Percentiles rank a stretch among this genome's conserved stretches.
Evolutionary conservation across 2,797 vertebrate genomes (phyloP).

Genomic region (Siniperca undulata): DNA sequence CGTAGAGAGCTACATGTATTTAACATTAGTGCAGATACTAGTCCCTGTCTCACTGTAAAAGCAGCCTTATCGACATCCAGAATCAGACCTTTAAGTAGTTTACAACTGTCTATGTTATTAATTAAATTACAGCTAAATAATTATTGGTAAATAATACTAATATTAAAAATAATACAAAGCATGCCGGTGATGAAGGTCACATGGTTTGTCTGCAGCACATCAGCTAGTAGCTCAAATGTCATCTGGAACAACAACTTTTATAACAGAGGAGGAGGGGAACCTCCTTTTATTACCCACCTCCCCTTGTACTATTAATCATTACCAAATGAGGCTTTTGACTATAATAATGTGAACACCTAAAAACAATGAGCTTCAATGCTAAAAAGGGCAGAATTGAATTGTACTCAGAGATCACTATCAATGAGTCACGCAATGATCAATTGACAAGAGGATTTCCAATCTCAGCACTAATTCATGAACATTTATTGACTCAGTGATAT

Average conservation of each 20-base stretch:
- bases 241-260: neutral
- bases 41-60: neutral
- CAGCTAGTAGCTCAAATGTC: neutral
- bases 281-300: neutral
- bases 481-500: neutral
- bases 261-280: neutral
- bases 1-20: neutral
- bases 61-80: neutral
- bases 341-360: neutral
- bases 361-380: neutral
- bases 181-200: neutral
- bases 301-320: neutral
- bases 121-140: neutral
- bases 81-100: neutral
- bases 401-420: neutral
- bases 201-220: neutral
- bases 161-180: neutral
- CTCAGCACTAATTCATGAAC: neutral
- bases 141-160: neutral
- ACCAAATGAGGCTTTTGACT: neutral
- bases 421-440: slow-evolving; percentile 9
- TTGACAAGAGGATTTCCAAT: neutral
- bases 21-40: neutral
- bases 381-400: neutral
- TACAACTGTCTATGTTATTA: neutral